A percentile compares a stretch with the other conserved stretches of the same genome.
These are phyloP conservation scores for Synanthedon formicaeformis DNA, from an alignment of 2,888 invertebrate species.

Conservation along the genomic window DNA sequence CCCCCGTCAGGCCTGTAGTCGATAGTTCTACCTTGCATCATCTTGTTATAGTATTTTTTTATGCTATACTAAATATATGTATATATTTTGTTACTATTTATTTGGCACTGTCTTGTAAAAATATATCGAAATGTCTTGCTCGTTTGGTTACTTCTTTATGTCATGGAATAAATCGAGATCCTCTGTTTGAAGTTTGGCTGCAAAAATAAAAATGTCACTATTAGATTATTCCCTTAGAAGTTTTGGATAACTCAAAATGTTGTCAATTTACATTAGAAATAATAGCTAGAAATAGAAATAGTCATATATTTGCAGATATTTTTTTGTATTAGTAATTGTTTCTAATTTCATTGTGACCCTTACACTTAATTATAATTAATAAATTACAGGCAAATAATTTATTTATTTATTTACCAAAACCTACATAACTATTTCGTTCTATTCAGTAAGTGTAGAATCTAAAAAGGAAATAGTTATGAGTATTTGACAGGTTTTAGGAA, in stretches of 20 bases:
- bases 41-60: conserved; percentile 50
- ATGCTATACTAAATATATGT: conserved; percentile 34
- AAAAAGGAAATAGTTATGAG: no score
- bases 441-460: no score
- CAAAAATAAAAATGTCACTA: conserved; percentile 18
- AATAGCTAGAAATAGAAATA: no score
- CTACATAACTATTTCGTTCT: no score
- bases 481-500: no score
- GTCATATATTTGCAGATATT: no score
- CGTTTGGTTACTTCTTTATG: conserved; percentile 30
- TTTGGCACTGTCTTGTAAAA: conserved; percentile 67
- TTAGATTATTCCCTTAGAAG: not conserved
- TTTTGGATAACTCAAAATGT: not conserved
- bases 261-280: no score
- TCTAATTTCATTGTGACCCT: no score
- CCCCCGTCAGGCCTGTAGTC: conserved; percentile 71
- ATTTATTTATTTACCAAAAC: no score
- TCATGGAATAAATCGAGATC: conserved; percentile 68
- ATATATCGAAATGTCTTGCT: conserved; percentile 43
- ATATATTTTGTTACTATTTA: conserved; percentile 29
- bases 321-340: no score
- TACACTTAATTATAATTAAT: no score
- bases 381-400: no score
- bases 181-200: conserved; percentile 54
- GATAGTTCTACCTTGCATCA: conserved; percentile 70